Base-by-base conservation (phyloP, 2,113 vertebrate genomes). In the Notiomystis cincta region DNA sequence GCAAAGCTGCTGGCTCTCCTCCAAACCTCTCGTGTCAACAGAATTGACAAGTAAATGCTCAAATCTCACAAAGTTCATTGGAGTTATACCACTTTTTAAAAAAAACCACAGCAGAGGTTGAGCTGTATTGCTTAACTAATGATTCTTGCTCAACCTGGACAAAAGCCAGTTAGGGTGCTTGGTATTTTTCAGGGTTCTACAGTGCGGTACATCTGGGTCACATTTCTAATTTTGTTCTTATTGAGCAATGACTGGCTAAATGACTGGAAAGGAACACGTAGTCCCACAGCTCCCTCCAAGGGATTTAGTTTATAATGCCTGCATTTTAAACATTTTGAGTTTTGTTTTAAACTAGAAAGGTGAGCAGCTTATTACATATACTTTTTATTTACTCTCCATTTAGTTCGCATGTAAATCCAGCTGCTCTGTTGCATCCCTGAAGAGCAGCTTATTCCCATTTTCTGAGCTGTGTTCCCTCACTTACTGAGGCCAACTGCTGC, bases 391-490 rank as follows among this genome's bases (percentile, higher is more conserved):
- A 56, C 60, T 73, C 57, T 79, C 57, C 15, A 9, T 90, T 77
- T 56, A 77, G 40, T 64, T 62, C 45, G 28, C 76, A 17, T 85
- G 53, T 77, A 92, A 78, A 67, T 73, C 82, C 72, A 94, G 69
- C 76, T 84, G 72, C 87, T 94, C 58, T 87, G n/a, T 66, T 93
- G 20, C 72, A 80, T 91, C 89, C 75, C 75, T 1, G 13, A 86
- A 75, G 89, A 95, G 27, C 53, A 71, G 82, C 19, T 93, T 91
- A 65, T 70, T 91, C 60, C 90, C n/a, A 2, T 79, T 95, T 95
- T 86, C 70, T n/a, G 35, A 44, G 87, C 85, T 90, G n/a, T 93
- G 72, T 62, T 94, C 28, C 6, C 23, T 86, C 53, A 38, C 77
- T 88, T 88, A 79, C 61, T 5, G 72, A 93, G 93, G 76, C 76